Evolutionary conservation across 2,113 vertebrate species (phyloP).

Genomic region (Amia ocellicauda): DNA sequence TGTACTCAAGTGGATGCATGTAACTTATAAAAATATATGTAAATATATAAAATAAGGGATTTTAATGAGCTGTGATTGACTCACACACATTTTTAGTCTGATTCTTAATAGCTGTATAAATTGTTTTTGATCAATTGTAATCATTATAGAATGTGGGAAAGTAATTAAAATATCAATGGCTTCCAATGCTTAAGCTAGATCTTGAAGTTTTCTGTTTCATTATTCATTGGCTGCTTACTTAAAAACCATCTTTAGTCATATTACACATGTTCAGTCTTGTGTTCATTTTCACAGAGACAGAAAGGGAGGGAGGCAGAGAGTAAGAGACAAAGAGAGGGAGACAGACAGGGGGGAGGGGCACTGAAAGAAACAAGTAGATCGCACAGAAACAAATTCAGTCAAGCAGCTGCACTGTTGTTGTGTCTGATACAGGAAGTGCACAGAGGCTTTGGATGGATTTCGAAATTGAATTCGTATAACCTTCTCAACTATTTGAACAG

Average conservation of each 20-base stretch:
- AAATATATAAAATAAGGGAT: too few relatives aligned
- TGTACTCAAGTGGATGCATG: too few relatives aligned
- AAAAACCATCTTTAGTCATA: too few relatives aligned
- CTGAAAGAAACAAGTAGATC: not conserved
- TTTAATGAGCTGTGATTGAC: too few relatives aligned
- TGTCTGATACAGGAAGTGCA: conserved; percentile 15
- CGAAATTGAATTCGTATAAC: not conserved
- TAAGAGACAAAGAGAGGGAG: conserved; percentile 5
- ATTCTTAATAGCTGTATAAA: too few relatives aligned
- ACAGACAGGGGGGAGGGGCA: conserved; percentile 33
- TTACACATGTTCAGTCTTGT: not conserved
- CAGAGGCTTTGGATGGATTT: not conserved
- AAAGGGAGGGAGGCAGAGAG: conserved; percentile 1
- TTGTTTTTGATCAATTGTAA: too few relatives aligned
- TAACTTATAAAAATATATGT: too few relatives aligned
- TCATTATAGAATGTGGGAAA: too few relatives aligned
- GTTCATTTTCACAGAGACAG: not conserved
- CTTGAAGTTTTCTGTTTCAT: not conserved
- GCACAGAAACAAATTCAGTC: not conserved
- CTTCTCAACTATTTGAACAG: not conserved
- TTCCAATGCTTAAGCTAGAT: too few relatives aligned
- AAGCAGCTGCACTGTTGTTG: conserved; percentile 18
- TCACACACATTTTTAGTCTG: too few relatives aligned
- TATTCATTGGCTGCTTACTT: not conserved
- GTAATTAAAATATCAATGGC: too few relatives aligned